Percentiles rank a stretch among this genome's conserved stretches.
phyloP scores from a whole-genome alignment of 2,888 invertebrate species.

The Xiphydria camelus region DNA sequence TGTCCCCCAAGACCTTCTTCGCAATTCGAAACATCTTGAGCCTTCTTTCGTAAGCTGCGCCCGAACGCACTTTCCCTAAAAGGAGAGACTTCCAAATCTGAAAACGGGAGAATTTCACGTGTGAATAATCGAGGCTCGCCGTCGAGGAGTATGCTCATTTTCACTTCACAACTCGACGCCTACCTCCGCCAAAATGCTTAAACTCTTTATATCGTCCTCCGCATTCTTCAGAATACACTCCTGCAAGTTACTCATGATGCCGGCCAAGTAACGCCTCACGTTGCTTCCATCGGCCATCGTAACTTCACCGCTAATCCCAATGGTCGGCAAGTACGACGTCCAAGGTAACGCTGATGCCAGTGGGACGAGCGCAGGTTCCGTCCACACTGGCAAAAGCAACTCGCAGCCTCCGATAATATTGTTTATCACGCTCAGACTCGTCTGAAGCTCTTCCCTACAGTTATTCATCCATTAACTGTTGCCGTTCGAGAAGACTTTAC shows the following conservation, averaged over 20 bases:
- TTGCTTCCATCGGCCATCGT: slow-evolving; percentile 71
- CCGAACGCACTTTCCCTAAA: slow-evolving; percentile 61
- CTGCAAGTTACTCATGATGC: slow-evolving; percentile 67
- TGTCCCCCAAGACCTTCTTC: slow-evolving; percentile 67
- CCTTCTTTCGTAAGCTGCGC: slow-evolving; percentile 65
- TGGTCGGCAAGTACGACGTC: slow-evolving; percentile 42
- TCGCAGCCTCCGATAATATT: slow-evolving; percentile 68
- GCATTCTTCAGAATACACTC: slow-evolving; percentile 67
- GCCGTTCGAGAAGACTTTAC: too few species aligned
- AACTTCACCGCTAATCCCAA: slow-evolving; percentile 49
- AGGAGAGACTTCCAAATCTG: slow-evolving; percentile 72
- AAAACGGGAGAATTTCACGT: slow-evolving; percentile 24
- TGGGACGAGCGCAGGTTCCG: slow-evolving; percentile 60
- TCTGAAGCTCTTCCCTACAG: slow-evolving; percentile 69
- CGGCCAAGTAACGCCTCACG: slow-evolving; percentile 66
- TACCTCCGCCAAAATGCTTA: slow-evolving; percentile 62
- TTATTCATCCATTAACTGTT: too few species aligned
- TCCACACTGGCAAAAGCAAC: slow-evolving; percentile 71
- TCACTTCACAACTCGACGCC: too few species aligned
- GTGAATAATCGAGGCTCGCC: slow-evolving; percentile 2
- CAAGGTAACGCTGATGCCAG: slow-evolving; percentile 61
- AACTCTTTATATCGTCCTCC: slow-evolving; percentile 80
- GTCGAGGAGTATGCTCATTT: slow-evolving; percentile 18
- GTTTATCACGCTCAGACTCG: slow-evolving; percentile 69
- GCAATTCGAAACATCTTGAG: slow-evolving; percentile 69